phyloP scores from a whole-genome alignment of 2,888 invertebrate genomes.

The Pycnomerus fuliginosus region DNA sequence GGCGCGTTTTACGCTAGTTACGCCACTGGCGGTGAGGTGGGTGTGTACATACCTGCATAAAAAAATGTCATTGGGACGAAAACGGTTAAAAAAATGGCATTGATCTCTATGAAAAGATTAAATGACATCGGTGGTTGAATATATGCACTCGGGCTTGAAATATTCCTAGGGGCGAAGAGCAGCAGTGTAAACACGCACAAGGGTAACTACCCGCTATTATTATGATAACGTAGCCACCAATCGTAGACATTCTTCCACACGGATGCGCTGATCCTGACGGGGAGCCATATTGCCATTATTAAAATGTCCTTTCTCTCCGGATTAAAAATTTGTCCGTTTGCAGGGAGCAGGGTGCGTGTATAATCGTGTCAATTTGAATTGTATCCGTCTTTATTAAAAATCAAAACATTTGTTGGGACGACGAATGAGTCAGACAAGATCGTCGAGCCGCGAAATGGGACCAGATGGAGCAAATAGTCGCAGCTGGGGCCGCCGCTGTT shows the following conservation, averaged over 20 bases:
- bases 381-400: constrained; percentile 40
- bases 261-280: constrained; percentile 41
- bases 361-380: constrained; percentile 38
- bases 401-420: constrained; percentile 41
- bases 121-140: constrained; percentile 41
- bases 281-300: constrained; percentile 37
- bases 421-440: constrained; percentile 36
- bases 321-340: constrained; percentile 39
- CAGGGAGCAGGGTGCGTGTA: constrained; percentile 28
- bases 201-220: constrained; percentile 43
- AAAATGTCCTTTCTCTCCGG: constrained; percentile 34
- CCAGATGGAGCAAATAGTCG: constrained; percentile 51
- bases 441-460: constrained; percentile 50
- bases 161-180: constrained; percentile 41
- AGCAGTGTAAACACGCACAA: constrained; percentile 38
- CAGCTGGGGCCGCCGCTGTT: constrained; percentile 40
- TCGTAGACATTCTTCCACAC: constrained; percentile 49
- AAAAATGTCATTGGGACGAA: too few relatives aligned
- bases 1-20: too few relatives aligned
- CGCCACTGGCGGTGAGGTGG: too few relatives aligned
- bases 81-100: too few relatives aligned
- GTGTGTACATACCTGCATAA: too few relatives aligned
- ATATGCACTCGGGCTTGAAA: constrained; percentile 41
- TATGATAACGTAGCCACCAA: constrained; percentile 49
- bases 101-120: constrained; percentile 45